phyloP scores from a whole-genome alignment of 2,797 vertebrate species.

The Danio choprae region DNA sequence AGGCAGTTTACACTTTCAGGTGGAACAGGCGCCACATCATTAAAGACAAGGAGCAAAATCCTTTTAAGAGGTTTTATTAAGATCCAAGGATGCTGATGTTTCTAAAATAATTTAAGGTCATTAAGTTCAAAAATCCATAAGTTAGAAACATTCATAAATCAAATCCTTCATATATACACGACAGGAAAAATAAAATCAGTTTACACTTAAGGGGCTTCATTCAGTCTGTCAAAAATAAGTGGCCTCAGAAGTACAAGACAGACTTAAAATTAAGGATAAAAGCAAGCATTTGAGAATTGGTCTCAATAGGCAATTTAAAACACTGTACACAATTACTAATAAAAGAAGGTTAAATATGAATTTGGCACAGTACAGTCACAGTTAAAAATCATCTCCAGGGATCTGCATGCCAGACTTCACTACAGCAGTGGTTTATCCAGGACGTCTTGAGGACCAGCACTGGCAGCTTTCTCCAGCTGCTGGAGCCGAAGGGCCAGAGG shows the following conservation, averaged over 20 bases:
- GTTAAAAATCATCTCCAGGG: background rate
- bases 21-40: no score
- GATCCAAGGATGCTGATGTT: background rate
- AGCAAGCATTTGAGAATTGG: background rate
- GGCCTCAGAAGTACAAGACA: conserved; percentile 31
- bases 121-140: conserved; percentile 53
- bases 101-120: conserved; percentile 48
- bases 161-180: conserved; percentile 36
- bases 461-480: conserved; percentile 72
- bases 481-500: conserved; percentile 78
- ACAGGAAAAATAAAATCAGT: conserved; percentile 21
- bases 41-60: background rate
- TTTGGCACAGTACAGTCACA: background rate
- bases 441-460: conserved; percentile 51
- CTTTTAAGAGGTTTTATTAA: conserved; percentile 56
- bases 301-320: conserved; percentile 3
- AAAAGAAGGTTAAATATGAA: conserved; percentile 6
- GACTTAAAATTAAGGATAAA: conserved; percentile 33
- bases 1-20: no score
- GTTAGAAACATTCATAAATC: conserved; percentile 56
- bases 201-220: background rate
- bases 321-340: background rate
- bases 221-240: conserved; percentile 15
- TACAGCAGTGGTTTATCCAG: conserved; percentile 67
- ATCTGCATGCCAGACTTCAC: background rate